Evolutionary conservation across 2,113 vertebrate genomes (phyloP).

Genomic region (Charadrius vociferus): DNA sequence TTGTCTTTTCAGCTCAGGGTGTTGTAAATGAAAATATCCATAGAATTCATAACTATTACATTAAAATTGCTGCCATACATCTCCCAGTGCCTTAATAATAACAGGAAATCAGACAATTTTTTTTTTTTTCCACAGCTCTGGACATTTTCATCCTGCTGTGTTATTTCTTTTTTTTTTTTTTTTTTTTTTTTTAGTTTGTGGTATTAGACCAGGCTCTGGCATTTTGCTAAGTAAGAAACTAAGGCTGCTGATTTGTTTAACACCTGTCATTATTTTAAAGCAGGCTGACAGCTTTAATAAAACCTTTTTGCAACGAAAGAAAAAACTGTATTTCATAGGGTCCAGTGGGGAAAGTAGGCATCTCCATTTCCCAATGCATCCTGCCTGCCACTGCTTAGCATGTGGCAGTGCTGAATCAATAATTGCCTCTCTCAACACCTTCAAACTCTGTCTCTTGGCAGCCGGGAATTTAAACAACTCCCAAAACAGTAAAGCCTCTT

Average conservation of each 20-base stretch:
- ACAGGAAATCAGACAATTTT: neutral
- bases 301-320: conserved; percentile 8
- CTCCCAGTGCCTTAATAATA: neutral
- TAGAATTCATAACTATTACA: neutral
- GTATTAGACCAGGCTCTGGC: neutral
- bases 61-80: neutral
- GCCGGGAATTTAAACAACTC: neutral
- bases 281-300: conserved; percentile 60
- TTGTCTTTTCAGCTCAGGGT: neutral
- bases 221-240: neutral
- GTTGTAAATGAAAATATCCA: neutral
- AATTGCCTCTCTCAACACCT: neutral
- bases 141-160: neutral
- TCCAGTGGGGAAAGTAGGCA: neutral
- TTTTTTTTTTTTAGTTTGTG: neutral
- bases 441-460: neutral
- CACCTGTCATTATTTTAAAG: conserved; percentile 19
- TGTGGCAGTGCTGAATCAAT: neutral
- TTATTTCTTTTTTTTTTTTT: neutral
- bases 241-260: conserved; percentile 25
- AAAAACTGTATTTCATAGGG: neutral
- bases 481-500: neutral
- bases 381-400: neutral
- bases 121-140: neutral
- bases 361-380: neutral